Base-by-base conservation (phyloP, 1,140 invertebrate genomes). In the Drosophila leontia region DNA sequence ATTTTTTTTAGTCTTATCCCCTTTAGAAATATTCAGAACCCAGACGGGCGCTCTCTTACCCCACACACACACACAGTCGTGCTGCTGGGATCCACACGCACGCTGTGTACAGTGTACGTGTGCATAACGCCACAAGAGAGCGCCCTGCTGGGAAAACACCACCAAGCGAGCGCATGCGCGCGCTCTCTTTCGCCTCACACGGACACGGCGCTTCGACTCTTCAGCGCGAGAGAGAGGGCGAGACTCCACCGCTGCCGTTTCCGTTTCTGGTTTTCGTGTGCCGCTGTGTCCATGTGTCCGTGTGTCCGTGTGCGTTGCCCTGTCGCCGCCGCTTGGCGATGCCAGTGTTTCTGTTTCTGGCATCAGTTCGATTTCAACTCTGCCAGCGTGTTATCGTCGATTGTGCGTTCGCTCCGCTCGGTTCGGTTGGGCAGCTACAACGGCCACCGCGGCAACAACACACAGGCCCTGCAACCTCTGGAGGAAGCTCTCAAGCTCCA, bases 61-160 rank as follows among this genome's bases (percentile, higher is more conserved):
- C 61, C 61, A 55, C 32, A 55, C 53, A 34, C 32, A 32, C 11
- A 15, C 41, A 15, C 26, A 45, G 15, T 7, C 23, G 2, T 3
- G 9, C 19, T 8, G 37, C 17, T 19, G 42, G 59, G 72, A 76
- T 62, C 67, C 78, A 79, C 75, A 91, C 70, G 47, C 29, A 84
- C 39, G 53, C 39, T 78, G 61, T 72, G 58, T 55, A 78, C 64
- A 62, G 50, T 85, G 86, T 90, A 78, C 85, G 85, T 90, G 86
- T 90, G 85, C 86, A 90, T 90, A 88, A 82, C 50, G 75, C 67
- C 75, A 57, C 78, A 58, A 50, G 61, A 90, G 78, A 90, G 86
- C 70, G 69, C 59, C 59, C 71, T 48, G 55, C 51, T 50, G 68
- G 32, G 37, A 45, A 68, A 50, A 50, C 26, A 58, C 74, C 75